phyloP scores from a whole-genome alignment of 2,888 invertebrate species.

The Pyrochroa serraticornis region DNA sequence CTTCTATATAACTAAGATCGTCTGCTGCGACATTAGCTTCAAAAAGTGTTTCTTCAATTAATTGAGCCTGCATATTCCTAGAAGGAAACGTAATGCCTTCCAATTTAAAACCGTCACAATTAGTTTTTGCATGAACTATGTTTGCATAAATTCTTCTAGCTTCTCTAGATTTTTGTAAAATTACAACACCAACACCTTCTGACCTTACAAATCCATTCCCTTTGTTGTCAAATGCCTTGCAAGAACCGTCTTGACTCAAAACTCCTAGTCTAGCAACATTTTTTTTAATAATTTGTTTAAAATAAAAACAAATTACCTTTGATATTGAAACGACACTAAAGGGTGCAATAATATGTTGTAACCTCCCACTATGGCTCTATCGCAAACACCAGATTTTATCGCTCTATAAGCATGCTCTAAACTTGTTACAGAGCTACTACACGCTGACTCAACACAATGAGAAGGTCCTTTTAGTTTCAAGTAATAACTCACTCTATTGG shows the following conservation, averaged over 20 bases:
- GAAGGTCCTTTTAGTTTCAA: slow-evolving; percentile 89
- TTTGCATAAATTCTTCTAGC: slow-evolving; percentile 62
- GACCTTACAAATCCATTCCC: slow-evolving; percentile 83
- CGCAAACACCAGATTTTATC: slow-evolving; percentile 80
- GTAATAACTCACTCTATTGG: slow-evolving; percentile 88
- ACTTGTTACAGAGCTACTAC: slow-evolving; percentile 89
- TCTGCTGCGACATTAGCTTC: slow-evolving; percentile 74
- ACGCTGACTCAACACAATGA: slow-evolving; percentile 88
- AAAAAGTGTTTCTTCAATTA: slow-evolving; percentile 67
- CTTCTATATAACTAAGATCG: slow-evolving; percentile 78
- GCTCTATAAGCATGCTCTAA: slow-evolving; percentile 81
- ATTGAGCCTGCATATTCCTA: slow-evolving; percentile 63
- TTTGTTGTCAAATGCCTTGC: slow-evolving; percentile 87
- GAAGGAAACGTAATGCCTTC: slow-evolving; percentile 51
- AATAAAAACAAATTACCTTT: slow-evolving; percentile 65
- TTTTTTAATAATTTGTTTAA: slow-evolving; percentile 65
- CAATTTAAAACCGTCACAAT: slow-evolving; percentile 48
- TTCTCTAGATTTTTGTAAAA: slow-evolving; percentile 69
- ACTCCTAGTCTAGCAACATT: slow-evolving; percentile 77
- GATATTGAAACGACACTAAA: slow-evolving; percentile 81
- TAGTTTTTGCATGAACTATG: slow-evolving; percentile 50
- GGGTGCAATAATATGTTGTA: slow-evolving; percentile 87
- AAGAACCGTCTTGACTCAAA: slow-evolving; percentile 82
- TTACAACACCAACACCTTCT: slow-evolving; percentile 75
- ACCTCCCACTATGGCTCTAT: slow-evolving; percentile 89